Base-by-base conservation (phyloP, 2,113 vertebrate species). In the Hyperopisus bebe region DNA sequence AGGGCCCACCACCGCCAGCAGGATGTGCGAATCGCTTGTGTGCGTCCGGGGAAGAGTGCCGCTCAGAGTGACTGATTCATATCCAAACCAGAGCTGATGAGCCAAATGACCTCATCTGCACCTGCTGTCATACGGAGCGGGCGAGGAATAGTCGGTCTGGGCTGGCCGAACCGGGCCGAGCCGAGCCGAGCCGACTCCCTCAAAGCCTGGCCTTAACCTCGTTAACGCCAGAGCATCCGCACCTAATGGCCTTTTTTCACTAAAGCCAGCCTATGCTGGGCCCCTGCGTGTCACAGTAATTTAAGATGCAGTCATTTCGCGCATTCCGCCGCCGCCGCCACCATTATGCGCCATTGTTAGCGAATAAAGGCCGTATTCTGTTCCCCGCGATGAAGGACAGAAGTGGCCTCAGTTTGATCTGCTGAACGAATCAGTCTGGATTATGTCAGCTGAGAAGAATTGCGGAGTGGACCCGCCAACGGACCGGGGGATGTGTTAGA, bases 351-450 rank as follows among this genome's bases (percentile, higher is more conserved):
- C 97, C 98, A 98, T 98, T 99, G 97, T 98, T 97, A 96, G 96
- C 94, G 98, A 97, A 99, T 98, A 99, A 98, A 99, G 97, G 96
- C 95, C 94, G 97, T 98, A 99, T 99, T 99, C 98, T 99, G 97
- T 98, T 98, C 96, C 97, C 55, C 96, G 95, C 96, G 96, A 97
- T 97, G 97, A 98, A 99, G 98, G 98, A 97, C 98, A 99, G 97
- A 99, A 98, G 97, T 98, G 97, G 98, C 97, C 97, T 96, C 97
- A 97, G 97, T 98, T 99, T 98, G 99, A 99, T 99, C 98, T 99
- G 98, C 98, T 99, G 98, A 99, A 99, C 98, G 97, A 99, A 98
- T 99, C 98, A 99, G 99, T 99, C 97, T 98, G 98, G 98, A 98
- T 99, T 99, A 99, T 99, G 98, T 99, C 98, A 99, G 97, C 97